These are phyloP conservation scores for Hydrolagus colliei DNA, from an alignment of 2,797 vertebrate species.

Conservation along the genomic window DNA sequence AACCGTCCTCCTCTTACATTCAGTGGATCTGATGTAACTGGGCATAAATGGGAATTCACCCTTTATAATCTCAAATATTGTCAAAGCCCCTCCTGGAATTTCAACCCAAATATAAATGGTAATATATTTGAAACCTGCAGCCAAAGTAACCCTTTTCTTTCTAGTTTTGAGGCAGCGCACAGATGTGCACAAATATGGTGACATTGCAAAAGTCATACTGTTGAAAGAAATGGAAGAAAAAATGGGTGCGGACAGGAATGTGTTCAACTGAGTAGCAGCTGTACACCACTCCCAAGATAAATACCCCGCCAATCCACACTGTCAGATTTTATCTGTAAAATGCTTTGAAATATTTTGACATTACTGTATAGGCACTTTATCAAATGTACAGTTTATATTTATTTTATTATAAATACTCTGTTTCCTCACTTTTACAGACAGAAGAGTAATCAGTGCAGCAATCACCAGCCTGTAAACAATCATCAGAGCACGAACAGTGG, in stretches of 20 bases:
- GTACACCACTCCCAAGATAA: slow-evolving; percentile 44
- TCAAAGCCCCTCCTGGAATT: too few species aligned
- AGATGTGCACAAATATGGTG: too few species aligned
- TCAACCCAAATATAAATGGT: too few species aligned
- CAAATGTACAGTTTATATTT: background rate
- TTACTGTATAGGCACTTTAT: background rate
- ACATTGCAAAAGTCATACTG: too few species aligned
- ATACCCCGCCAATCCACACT: background rate
- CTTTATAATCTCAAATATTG: too few species aligned
- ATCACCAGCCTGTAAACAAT: slow-evolving; percentile 58
- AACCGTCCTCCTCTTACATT: background rate
- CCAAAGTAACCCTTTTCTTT: too few species aligned
- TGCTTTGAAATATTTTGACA: background rate
- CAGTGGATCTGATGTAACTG: background rate
- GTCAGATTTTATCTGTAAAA: background rate
- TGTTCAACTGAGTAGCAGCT: slow-evolving; percentile 34
- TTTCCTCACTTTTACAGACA: slow-evolving; percentile 58
- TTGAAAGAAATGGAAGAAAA: too few species aligned
- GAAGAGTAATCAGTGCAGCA: slow-evolving; percentile 64
- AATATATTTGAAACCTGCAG: too few species aligned
- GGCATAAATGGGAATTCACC: too few species aligned
- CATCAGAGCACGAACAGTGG: slow-evolving; percentile 66
- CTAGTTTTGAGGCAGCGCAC: too few species aligned
- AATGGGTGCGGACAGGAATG: too few species aligned
- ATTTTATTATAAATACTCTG: background rate